A percentile compares a stretch with the other conserved stretches of the same genome.
These are phyloP conservation scores for Sebastes iracundus DNA, from an alignment of 2,797 vertebrate genomes.

Conservation along the genomic window DNA sequence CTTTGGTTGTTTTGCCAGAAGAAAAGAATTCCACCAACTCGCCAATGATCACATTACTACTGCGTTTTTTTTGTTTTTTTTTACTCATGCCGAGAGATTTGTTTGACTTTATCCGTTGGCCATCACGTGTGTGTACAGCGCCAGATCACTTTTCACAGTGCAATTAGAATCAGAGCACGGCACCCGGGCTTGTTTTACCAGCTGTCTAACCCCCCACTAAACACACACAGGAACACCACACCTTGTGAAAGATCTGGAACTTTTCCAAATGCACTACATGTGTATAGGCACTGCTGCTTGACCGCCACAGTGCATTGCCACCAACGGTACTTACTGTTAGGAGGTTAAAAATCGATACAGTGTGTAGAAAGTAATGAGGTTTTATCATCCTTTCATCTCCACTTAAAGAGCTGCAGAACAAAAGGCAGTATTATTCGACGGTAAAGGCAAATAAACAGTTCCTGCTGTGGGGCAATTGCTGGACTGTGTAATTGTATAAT, in stretches of 20 bases:
- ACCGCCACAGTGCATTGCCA: slow-evolving; percentile 38
- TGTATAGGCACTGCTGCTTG: slow-evolving; percentile 39
- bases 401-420: slow-evolving; percentile 64
- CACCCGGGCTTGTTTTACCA: slow-evolving; percentile 73
- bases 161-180: slow-evolving; percentile 72
- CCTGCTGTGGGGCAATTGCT: slow-evolving; percentile 71
- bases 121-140: slow-evolving; percentile 56
- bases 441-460: slow-evolving; percentile 77
- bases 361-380: slow-evolving; percentile 61
- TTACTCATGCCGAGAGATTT: slow-evolving; percentile 62
- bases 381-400: slow-evolving; percentile 68
- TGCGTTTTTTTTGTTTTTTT: slow-evolving; percentile 27
- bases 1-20: slow-evolving; percentile 58
- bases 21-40: slow-evolving; percentile 59
- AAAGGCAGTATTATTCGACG: slow-evolving; percentile 70
- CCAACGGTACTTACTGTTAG: slow-evolving; percentile 25
- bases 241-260: slow-evolving; percentile 64
- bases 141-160: slow-evolving; percentile 73
- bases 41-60: slow-evolving; percentile 72
- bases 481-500: slow-evolving; percentile 81
- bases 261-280: slow-evolving; percentile 50
- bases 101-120: slow-evolving; percentile 70
- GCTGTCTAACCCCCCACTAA: slow-evolving; percentile 63
- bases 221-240: slow-evolving; percentile 36
- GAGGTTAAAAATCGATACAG: slow-evolving; percentile 63